These are phyloP conservation scores for Steatocranus sp. DNA, from an alignment of 2,797 vertebrate species.

Conservation along the genomic window DNA sequence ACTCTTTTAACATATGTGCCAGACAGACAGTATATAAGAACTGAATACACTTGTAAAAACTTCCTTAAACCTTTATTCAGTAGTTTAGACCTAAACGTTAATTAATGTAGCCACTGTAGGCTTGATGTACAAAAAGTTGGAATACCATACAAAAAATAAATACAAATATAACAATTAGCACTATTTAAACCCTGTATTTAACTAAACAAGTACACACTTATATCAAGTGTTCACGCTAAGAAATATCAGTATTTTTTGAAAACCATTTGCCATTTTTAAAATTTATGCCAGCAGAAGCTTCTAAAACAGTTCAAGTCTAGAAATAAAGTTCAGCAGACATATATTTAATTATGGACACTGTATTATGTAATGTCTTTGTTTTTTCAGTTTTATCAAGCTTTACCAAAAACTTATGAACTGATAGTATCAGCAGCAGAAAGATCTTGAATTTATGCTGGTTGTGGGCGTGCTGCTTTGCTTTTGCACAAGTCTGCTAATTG, in stretches of 20 bases:
- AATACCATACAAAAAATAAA: background rate
- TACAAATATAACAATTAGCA: background rate
- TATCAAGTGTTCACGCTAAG: background rate
- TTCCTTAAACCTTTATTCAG: background rate
- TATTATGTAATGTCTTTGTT: background rate
- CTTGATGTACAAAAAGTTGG: background rate
- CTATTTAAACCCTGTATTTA: background rate
- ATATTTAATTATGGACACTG: background rate
- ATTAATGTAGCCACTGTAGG: background rate
- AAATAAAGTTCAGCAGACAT: background rate
- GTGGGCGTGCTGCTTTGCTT: slow-evolving; percentile 10
- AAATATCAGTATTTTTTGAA: background rate
- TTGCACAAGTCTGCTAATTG: slow-evolving; percentile 34
- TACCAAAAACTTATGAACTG: background rate
- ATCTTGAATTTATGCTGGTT: background rate
- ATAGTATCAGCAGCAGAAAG: background rate
- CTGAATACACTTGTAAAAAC: background rate
- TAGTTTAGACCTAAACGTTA: background rate
- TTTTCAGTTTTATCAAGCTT: background rate
- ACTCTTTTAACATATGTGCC: background rate
- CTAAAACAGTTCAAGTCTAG: background rate
- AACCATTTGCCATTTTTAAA: background rate
- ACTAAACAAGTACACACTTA: background rate
- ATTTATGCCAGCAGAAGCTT: background rate
- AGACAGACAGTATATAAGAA: background rate